A percentile compares a stretch with the other conserved stretches of the same genome.
Conservation (phyloP, 2,797 vertebrate species). For the Eulemur mongoz region DNA sequence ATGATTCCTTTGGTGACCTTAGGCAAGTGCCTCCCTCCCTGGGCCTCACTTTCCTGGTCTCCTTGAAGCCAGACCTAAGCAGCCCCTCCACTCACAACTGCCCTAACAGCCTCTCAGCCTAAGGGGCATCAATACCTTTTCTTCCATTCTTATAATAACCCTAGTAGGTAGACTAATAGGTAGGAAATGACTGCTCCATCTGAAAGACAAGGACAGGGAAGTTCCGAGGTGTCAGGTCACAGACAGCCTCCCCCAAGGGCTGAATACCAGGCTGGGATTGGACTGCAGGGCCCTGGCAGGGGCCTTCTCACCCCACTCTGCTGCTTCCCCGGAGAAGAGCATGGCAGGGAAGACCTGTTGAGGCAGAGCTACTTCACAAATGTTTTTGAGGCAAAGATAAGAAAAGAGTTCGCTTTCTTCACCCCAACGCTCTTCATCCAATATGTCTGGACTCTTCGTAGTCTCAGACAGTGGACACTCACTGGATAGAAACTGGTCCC, state of each 20-base stretch:
- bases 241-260: background rate
- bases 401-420: background rate
- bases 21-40: background rate
- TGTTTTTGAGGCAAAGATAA: background rate
- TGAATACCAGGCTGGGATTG: background rate
- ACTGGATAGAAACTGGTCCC: background rate
- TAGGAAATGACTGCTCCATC: background rate
- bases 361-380: background rate
- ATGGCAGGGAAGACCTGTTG: background rate
- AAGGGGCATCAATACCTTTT: background rate
- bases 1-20: background rate
- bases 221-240: background rate
- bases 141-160: background rate
- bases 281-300: background rate
- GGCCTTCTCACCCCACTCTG: background rate
- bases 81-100: background rate
- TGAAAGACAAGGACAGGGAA: background rate
- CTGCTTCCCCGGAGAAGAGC: background rate
- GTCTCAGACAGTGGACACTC: background rate
- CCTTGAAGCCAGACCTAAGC: background rate
- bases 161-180: background rate
- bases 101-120: background rate
- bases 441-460: background rate
- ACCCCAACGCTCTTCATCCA: background rate
- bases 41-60: background rate